phyloP scores from a whole-genome alignment of 2,797 vertebrate genomes.

The Labeo calbasu region DNA sequence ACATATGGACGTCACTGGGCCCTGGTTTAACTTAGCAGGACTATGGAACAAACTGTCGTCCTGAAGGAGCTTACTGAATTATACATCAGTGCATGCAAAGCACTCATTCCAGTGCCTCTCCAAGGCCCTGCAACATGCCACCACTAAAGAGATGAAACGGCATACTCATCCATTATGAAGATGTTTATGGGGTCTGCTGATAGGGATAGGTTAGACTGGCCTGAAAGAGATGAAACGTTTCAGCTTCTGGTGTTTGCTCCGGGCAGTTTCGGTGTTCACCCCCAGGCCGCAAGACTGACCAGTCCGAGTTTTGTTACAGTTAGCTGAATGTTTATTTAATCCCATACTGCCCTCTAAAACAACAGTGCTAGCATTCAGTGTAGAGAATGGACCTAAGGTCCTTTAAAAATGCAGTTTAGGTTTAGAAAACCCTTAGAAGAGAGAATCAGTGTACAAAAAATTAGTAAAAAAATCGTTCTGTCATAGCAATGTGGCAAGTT shows the following conservation, averaged over 20 bases:
- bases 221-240: constrained; percentile 30
- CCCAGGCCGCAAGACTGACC: constrained; percentile 34
- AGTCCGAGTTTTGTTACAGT: constrained; percentile 30
- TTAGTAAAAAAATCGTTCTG: no score
- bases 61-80: constrained; percentile 72
- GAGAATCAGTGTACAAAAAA: background rate
- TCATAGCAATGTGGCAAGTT: constrained; percentile 13
- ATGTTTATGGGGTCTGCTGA: constrained; percentile 55
- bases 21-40: constrained; percentile 60
- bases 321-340: constrained; percentile 9
- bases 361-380: background rate
- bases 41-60: constrained; percentile 62
- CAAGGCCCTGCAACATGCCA: constrained; percentile 59
- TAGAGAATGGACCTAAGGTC: background rate
- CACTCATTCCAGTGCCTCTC: constrained; percentile 63
- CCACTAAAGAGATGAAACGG: constrained; percentile 57
- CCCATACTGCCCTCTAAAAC: background rate
- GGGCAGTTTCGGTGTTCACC: constrained; percentile 48
- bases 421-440: constrained; percentile 1
- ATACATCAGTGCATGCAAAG: constrained; percentile 71
- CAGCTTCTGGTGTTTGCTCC: constrained; percentile 41
- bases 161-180: constrained; percentile 76
- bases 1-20: constrained; percentile 44
- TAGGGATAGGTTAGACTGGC: constrained; percentile 45
- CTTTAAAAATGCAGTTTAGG: background rate